Evolutionary conservation across 2,797 vertebrate species (phyloP).

Genomic region (Eospalax fontanierii): DNA sequence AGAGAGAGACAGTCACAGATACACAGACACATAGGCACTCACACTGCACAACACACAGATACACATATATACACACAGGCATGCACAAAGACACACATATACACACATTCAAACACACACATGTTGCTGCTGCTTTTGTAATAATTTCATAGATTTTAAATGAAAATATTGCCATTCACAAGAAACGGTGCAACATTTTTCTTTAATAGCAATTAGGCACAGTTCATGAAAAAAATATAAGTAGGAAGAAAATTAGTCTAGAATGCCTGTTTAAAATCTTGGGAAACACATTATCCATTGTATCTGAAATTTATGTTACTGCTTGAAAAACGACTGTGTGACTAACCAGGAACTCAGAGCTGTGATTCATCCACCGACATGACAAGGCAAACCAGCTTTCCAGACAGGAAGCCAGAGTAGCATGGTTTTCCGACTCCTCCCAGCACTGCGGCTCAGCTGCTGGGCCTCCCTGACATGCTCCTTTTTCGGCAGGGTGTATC

Average conservation of each 20-base stretch:
- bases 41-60: neutral
- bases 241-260: neutral
- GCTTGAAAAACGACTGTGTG: rapidly evolving
- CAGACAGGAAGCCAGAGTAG: neutral
- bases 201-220: neutral
- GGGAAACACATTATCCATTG: neutral
- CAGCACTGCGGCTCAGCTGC: neutral
- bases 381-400: neutral
- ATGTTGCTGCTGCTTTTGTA: neutral
- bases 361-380: rapidly evolving
- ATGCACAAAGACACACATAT: neutral
- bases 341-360: neutral
- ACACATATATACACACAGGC: no score
- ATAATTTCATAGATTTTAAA: neutral
- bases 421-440: neutral
- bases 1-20: no score
- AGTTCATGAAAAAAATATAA: neutral
- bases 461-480: neutral
- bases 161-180: neutral
- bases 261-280: neutral
- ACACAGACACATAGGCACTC: neutral
- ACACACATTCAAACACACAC: neutral
- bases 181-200: neutral
- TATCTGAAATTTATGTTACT: neutral
- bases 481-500: no score